These are phyloP conservation scores for Euphonia xanthogaster DNA, from an alignment of 2,797 vertebrate species.

Conservation along the genomic window DNA sequence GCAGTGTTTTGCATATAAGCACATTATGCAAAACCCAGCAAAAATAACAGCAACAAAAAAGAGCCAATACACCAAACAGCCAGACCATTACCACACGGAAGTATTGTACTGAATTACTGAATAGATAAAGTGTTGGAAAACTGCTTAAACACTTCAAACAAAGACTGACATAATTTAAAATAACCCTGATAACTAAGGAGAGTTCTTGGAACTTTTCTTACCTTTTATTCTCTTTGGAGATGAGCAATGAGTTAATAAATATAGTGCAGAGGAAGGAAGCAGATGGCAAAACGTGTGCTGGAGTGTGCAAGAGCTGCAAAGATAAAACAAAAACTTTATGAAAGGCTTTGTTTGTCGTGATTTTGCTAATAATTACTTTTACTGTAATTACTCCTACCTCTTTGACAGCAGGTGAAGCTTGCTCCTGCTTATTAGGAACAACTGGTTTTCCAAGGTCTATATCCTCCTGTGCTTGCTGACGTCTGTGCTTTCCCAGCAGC, in stretches of 20 bases:
- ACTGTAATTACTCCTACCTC: constrained; percentile 78
- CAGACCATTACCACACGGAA: background rate
- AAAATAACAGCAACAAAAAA: background rate
- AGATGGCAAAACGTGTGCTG: constrained; percentile 90
- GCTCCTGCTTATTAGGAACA: constrained; percentile 61
- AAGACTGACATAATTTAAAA: background rate
- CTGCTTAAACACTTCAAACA: background rate
- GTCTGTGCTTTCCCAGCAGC: constrained; percentile 86
- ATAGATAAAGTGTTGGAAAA: background rate
- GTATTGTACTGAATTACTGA: background rate
- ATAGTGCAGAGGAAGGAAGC: constrained; percentile 88
- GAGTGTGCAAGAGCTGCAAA: constrained; percentile 88
- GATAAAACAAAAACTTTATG: background rate
- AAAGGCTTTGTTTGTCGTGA: background rate
- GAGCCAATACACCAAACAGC: background rate
- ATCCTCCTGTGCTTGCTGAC: constrained; percentile 37
- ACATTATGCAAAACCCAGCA: background rate
- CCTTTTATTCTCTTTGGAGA: constrained; percentile 77
- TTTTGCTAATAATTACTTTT: background rate
- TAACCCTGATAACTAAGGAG: background rate
- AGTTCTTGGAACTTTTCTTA: constrained; percentile 24
- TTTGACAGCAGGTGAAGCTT: constrained; percentile 81
- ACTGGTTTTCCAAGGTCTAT: constrained; percentile 3
- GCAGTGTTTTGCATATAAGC: accelerated
- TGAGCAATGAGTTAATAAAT: constrained; percentile 88